A percentile compares a stretch with the other conserved stretches of the same genome.
phyloP scores from a whole-genome alignment of 2,113 vertebrate species.

The Protobothrops mucrosquamatus region DNA sequence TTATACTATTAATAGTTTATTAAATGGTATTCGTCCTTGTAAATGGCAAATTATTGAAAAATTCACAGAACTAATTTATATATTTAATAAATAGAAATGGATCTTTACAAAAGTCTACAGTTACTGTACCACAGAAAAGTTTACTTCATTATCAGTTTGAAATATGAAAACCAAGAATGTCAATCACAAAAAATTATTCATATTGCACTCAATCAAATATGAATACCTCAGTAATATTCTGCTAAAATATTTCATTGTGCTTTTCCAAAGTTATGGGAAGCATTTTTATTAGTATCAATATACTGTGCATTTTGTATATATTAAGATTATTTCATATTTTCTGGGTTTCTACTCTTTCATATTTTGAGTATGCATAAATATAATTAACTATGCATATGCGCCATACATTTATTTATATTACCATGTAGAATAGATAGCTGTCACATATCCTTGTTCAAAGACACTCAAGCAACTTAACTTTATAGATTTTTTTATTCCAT shows the following conservation, averaged over 20 bases:
- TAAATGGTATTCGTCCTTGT: slow-evolving; percentile 24
- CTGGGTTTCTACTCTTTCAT: not conserved
- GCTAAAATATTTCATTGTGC: not conserved
- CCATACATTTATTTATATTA: not conserved
- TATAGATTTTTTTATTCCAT: slow-evolving; percentile 7
- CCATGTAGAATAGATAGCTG: not conserved
- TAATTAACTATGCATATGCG: not conserved
- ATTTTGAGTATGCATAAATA: not conserved
- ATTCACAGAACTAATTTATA: slow-evolving; percentile 32
- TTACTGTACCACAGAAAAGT: slow-evolving; percentile 43
- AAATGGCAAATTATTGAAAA: slow-evolving; percentile 9
- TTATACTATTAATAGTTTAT: slow-evolving; percentile 17
- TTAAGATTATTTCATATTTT: not conserved
- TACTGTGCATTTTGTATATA: not conserved
- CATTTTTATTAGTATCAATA: slow-evolving; percentile 2
- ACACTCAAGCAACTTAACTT: not conserved
- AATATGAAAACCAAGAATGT: slow-evolving; percentile 40
- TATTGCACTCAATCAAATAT: slow-evolving; percentile 39
- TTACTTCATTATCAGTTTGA: slow-evolving; percentile 39
- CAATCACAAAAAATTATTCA: slow-evolving; percentile 38
- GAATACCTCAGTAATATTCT: not conserved
- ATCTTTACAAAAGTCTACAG: slow-evolving; percentile 48
- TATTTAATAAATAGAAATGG: slow-evolving; percentile 28
- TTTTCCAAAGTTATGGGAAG: not conserved
- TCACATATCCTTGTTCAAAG: not conserved